A percentile compares a stretch with the other conserved stretches of the same genome.
phyloP scores from a whole-genome alignment of 2,888 invertebrate species.

The Drosophila infuscata region DNA sequence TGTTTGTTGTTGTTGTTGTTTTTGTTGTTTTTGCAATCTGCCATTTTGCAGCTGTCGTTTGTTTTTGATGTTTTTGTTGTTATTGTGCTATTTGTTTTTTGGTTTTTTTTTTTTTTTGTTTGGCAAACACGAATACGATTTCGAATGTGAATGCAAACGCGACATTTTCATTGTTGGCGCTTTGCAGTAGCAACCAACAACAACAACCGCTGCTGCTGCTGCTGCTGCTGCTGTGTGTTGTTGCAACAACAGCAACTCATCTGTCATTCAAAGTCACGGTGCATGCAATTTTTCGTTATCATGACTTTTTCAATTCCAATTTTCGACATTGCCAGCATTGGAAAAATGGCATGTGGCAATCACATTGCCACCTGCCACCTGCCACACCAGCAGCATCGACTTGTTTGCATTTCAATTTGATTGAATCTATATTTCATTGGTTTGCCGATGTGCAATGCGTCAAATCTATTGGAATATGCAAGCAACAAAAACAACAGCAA shows the following conservation, averaged over 20 bases:
- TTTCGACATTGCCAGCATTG: slow-evolving; percentile 48
- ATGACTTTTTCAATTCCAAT: slow-evolving; percentile 75
- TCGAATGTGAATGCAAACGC: slow-evolving; percentile 70
- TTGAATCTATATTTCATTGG: slow-evolving; percentile 76
- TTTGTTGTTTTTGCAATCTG: slow-evolving; percentile 51
- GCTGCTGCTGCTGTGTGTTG: slow-evolving; percentile 14
- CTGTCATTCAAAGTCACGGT: slow-evolving; percentile 78
- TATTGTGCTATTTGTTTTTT: slow-evolving; percentile 26
- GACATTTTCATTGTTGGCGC: slow-evolving; percentile 75
- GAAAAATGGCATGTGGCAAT: slow-evolving; percentile 40
- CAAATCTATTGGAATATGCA: slow-evolving; percentile 65
- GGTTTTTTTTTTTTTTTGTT: slow-evolving; percentile 13
- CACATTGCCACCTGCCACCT: slow-evolving; percentile 29
- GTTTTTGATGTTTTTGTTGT: slow-evolving; percentile 29
- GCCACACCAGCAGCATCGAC: slow-evolving; percentile 36
- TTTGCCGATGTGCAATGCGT: slow-evolving; percentile 48
- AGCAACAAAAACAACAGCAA: slow-evolving; percentile 30
- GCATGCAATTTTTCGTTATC: slow-evolving; percentile 71
- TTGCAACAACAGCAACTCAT: slow-evolving; percentile 62
- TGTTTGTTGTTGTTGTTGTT: slow-evolving; percentile 39
- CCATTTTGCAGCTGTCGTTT: slow-evolving; percentile 71
- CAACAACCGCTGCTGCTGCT: slow-evolving; percentile 17
- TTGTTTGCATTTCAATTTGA: slow-evolving; percentile 78
- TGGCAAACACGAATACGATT: slow-evolving; percentile 29
- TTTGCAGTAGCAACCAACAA: slow-evolving; percentile 45